Base-by-base conservation (phyloP, 2,888 invertebrate species). In the Biston betularia region DNA sequence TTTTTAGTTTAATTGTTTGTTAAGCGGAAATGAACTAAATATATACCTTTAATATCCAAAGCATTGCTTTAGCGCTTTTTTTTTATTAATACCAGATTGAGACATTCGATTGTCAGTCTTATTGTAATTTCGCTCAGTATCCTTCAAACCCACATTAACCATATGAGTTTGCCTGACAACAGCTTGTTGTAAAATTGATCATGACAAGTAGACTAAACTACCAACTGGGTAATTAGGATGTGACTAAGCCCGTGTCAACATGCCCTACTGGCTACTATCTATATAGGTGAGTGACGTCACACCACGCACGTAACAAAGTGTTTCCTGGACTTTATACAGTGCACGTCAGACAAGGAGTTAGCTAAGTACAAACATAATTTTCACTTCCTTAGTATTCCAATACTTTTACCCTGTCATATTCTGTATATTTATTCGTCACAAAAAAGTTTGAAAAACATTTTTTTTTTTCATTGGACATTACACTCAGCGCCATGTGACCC, bases 281-380 rank as follows among this genome's bases (percentile, higher is more conserved):
- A 60, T 60, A 10, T 60, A 24, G 52, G 50, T 15, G 45, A 44
- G 6, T 60, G 52, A 60, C 44, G 58, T 46, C 48, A 58, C 4
- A 2, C 6, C 15, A 38, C 5, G 24, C 10, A 15, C 8, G 3
- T 1, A 14, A 35, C 38, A 48, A 7, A 42, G 9, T 44, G 44
- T 33, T 54, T 24, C 24, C n/a, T 40, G 12, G 14, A 11, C 7
- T 4, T 9, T n/a, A 14, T 45, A n/a, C 14, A n/a, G 14, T n/a
- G 0, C 7, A n/a, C 45, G 4, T 14, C 4, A 7, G 14, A 14
- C 14, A n/a, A 4, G n/a, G 0, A 45, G 14, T 45, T 45, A 14
- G 6, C 45, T 44, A 38, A 9, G 8, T 8, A 38, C 38, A 9
- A 4, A 24, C 24, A 24, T 2, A 3, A 24, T 2, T 24, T 24